Evolutionary conservation across 2,888 invertebrate species (phyloP), one percentile per base, ranked within the genome.

Genomic region (Nebria salina): DNA sequence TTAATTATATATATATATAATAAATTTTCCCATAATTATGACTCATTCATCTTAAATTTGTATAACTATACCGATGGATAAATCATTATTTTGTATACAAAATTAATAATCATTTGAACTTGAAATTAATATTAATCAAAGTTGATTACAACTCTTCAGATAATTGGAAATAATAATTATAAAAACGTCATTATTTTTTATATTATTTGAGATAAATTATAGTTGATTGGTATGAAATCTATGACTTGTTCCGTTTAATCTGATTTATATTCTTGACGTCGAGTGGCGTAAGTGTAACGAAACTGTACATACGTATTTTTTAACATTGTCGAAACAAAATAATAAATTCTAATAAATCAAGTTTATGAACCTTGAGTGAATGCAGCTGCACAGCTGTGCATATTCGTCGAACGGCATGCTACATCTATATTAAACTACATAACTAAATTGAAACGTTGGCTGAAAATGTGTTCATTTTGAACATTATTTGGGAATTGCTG

Each of bases 231-330:
- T 72, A 34, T 7, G 26, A n/a, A 72, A 72, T 26, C 20, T 34
- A 13, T 72, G 20, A 34, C 34, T 34, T 64, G 79, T 73, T 74
- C 79, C 74, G 74, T 73, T 78, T 74, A 66, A 42, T 42, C 65
- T 79, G 74, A 72, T 78, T 73, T 78, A 78, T 64, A 54, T 25
- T 8, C 13, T 11, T 13, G 68, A 8, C 20, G 68, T 15, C 13
- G 20, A 68, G 15, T 68, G 13, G 15, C 68, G 66, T 66, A 66
- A 25, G 66, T 66, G 66, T 25, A 25, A 66, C 66, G 6, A 66
- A 80, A 80, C 80, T 80, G 80, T 80, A 80, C 75, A 70, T 80
- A 54, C 73, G 26, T 70, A 74, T 80, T 80, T 80, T 54, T 66
- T 80, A 68, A 43, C 20, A n/a, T 41, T 64, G 70, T 80, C 75